Evolutionary conservation across 2,797 vertebrate species (phyloP), one percentile per base, ranked within the genome.

Genomic region (Ptychobarbus kaznakovi): DNA sequence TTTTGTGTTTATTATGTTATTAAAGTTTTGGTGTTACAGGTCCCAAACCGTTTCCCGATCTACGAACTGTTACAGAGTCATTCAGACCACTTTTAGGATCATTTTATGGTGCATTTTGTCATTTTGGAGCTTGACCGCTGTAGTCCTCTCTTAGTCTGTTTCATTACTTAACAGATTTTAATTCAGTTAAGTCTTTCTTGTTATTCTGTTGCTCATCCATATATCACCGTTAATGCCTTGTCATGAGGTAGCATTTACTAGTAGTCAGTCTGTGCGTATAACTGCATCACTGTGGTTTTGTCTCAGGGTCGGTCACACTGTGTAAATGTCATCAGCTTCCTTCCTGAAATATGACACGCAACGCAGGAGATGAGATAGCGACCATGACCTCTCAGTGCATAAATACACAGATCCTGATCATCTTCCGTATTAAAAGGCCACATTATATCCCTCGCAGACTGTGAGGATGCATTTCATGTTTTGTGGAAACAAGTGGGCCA

Each of bases 291-390:
- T 74, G 82, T 85, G 79, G 74, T 74, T 79, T 68, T 63, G 38
- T 58, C 11, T 66, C 44, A 11, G 70, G 77, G 58, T 70, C 22
- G 77, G 58, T 70, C 51, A 82, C 11, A 18, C 69, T 89, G 69
- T 70, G 38, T 81, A 83, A 46, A 69, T 81, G 73, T 72, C 53
- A 78, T 78, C 58, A 46, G 68, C 78, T 81, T 87, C 77, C 89
- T 90, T 90, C 88, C 91, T 93, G 91, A 92, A 93, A 92, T 42
- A 87, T 85, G 90, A 92, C 90, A 92, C 86, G 84, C 58, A 7
- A 84, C 89, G 82, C 75, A 63, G 86, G 53, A 66, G 46, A 83
- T 83, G 32, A 83, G 61, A 76, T 73, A 56, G 7, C 12, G 3
- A 12, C 53, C 72, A 53, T 69, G 22, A 83, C 70, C 56, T 87